A percentile compares a stretch with the other conserved stretches of the same genome.
Evolutionary conservation across 2,888 invertebrate species (phyloP).

Genomic region (Nephrotoma flavescens): DNA sequence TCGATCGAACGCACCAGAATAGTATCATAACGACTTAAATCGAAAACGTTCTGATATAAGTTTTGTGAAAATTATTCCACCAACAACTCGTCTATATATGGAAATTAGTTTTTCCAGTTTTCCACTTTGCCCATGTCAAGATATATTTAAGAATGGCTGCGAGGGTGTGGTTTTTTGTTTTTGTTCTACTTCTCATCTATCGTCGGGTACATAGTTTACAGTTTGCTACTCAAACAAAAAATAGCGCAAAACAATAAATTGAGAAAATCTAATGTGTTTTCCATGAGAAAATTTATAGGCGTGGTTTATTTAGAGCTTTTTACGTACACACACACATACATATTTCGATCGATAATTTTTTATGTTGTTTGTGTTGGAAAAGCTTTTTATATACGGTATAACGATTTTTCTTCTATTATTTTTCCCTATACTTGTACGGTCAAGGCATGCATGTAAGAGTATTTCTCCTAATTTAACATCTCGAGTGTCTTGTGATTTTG

Average conservation of each 20-base stretch:
- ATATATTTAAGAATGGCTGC: slow-evolving; percentile 2
- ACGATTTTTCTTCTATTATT: no score
- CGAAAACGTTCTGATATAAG: not conserved
- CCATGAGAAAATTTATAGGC: not conserved
- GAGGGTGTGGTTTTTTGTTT: slow-evolving; percentile 4
- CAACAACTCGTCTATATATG: not conserved
- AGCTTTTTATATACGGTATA: not conserved
- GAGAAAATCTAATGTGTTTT: not conserved
- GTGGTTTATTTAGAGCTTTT: not conserved
- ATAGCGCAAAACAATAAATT: not conserved
- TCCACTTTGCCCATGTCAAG: not conserved
- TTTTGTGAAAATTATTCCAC: not conserved
- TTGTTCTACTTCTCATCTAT: not conserved
- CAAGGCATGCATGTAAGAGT: not conserved
- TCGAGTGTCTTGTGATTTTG: not conserved
- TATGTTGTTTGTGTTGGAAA: not conserved
- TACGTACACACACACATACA: not conserved
- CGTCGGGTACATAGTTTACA: not conserved
- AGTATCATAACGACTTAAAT: not conserved
- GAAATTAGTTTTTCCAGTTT: not conserved
- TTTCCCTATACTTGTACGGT: not conserved
- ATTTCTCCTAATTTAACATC: not conserved
- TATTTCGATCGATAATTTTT: not conserved
- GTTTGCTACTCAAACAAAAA: not conserved
- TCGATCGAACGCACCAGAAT: not conserved